Evolutionary conservation across 2,113 vertebrate species (phyloP), one percentile per base, ranked within the genome.

Genomic region (Clarias macrocephalus): DNA sequence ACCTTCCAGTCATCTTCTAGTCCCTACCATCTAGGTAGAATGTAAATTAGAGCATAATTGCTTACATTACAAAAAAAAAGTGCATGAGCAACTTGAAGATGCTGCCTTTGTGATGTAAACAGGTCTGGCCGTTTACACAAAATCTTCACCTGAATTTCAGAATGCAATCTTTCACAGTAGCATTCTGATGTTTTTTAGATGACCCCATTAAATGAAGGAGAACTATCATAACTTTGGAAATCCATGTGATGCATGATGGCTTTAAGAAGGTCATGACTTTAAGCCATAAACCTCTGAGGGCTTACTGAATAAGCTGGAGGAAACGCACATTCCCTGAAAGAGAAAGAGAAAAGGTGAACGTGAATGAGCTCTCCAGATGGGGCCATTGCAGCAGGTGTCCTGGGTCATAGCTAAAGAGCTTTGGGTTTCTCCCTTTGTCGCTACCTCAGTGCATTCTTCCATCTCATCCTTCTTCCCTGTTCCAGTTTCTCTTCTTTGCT

Each of bases 401-500:
- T 82, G 13, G 62, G 81, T 65, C 62, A 65, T 5, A 42, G 13
- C 33, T 28, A 42, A 63, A 77, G 48, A 33, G 19, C 28, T 52
- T 68, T 21, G n/a, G 23, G 15, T 56, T 21, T 59, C 52, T 76
- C 52, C 76, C 60, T 54, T 28, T 75, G 68, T 76, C 68, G 28
- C 68, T 56, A 18, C 12, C 33, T 59, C 57, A 52, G 1, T 63
- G 18, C 37, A 28, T 42, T 65, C 42, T 54, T 85, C 68, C 52
- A 70, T 79, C 60, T 60, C n/a, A 84, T 59, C 82, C 37, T n/a
- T 70, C 59, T 86, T 75, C 16, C 1, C 48, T 84, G 85, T 57
- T 88, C 87, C 79, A 87, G 60, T 82, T 86, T 75, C 52, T 86
- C 82, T 23, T 8, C 82, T 54, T 84, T 83, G 60, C 63, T 84